Conservation (phyloP, 2,888 invertebrate species). For the Coenonympha glycerion region DNA sequence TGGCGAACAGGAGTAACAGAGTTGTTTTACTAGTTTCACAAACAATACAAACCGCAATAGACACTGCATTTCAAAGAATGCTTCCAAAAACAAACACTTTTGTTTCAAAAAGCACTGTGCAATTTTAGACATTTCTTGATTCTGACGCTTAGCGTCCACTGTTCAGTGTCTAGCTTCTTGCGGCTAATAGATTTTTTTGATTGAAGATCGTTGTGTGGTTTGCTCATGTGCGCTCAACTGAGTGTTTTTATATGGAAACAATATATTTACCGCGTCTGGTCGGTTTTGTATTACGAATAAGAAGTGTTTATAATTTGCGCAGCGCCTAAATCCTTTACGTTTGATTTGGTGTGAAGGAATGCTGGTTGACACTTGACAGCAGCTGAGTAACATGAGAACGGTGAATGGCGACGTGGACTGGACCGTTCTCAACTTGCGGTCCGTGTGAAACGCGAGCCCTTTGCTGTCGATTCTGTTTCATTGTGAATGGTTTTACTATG, state of each 20-base stretch:
- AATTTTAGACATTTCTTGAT: too few species aligned
- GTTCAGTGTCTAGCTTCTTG: too few species aligned
- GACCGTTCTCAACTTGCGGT: constrained; percentile 31
- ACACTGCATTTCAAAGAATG: constrained; percentile 10
- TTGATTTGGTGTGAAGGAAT: constrained; percentile 31
- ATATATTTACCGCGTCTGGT: too few species aligned
- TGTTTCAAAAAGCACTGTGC: constrained; percentile 20
- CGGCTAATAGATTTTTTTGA: too few species aligned
- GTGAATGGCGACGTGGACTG: constrained; percentile 40
- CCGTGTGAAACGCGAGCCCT: constrained; percentile 39
- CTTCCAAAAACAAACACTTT: constrained; percentile 18
- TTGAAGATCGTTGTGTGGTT: too few species aligned
- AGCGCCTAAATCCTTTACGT: too few species aligned
- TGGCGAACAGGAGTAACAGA: constrained; percentile 5
- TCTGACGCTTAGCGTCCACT: too few species aligned
- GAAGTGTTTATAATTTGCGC: too few species aligned
- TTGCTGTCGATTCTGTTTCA: constrained; percentile 16
- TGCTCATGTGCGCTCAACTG: too few species aligned
- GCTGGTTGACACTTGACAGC: constrained; percentile 17
- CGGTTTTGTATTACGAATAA: too few species aligned
- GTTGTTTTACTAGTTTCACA: constrained; percentile 3
- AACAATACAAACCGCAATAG: constrained; percentile 13
- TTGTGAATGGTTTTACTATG: not conserved
- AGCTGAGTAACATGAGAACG: constrained; percentile 50
- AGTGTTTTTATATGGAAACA: too few species aligned